These are phyloP conservation scores for Larimichthys crocea DNA, from an alignment of 2,113 vertebrate genomes.

Conservation along the genomic window DNA sequence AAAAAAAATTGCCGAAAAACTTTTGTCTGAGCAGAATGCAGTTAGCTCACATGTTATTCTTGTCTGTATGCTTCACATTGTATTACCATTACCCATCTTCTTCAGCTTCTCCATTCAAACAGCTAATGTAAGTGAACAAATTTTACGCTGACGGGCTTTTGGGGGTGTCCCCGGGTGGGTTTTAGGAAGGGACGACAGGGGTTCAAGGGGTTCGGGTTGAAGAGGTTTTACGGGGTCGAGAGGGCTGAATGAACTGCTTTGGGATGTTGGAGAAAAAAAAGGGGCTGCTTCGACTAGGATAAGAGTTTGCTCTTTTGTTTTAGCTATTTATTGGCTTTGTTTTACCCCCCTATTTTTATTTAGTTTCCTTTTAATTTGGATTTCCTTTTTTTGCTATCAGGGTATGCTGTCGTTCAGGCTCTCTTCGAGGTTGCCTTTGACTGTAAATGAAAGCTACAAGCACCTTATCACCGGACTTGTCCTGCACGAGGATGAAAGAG, in stretches of 20 bases:
- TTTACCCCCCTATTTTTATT: conserved; percentile 56
- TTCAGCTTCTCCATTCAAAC: conserved; percentile 89
- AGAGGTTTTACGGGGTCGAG: conserved; percentile 55
- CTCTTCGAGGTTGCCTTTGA: conserved; percentile 72
- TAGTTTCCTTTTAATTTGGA: conserved; percentile 68
- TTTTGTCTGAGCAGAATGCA: conserved; percentile 87
- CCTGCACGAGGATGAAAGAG: conserved; percentile 76
- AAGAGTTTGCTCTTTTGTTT: conserved; percentile 69
- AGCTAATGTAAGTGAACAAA: conserved; percentile 88
- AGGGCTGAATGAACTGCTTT: conserved; percentile 60
- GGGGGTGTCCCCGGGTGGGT: conserved; percentile 76
- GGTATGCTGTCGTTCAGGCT: conserved; percentile 78
- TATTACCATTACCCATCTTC: conserved; percentile 86
- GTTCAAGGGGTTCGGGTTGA: conserved; percentile 45
- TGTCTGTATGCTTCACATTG: conserved; percentile 88
- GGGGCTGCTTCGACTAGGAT: conserved; percentile 70
- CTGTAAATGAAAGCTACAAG: conserved; percentile 83
- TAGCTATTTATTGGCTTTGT: conserved; percentile 75
- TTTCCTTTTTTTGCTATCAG: conserved; percentile 80
- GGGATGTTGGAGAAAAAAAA: conserved; percentile 49
- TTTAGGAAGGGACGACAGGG: conserved; percentile 47
- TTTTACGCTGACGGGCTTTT: conserved; percentile 78
- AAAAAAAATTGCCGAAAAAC: conserved; percentile 79
- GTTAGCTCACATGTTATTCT: conserved; percentile 87
- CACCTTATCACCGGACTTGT: conserved; percentile 83